Conservation (phyloP, 1,140 invertebrate species). For the Philotrypesis tridentata region DNA sequence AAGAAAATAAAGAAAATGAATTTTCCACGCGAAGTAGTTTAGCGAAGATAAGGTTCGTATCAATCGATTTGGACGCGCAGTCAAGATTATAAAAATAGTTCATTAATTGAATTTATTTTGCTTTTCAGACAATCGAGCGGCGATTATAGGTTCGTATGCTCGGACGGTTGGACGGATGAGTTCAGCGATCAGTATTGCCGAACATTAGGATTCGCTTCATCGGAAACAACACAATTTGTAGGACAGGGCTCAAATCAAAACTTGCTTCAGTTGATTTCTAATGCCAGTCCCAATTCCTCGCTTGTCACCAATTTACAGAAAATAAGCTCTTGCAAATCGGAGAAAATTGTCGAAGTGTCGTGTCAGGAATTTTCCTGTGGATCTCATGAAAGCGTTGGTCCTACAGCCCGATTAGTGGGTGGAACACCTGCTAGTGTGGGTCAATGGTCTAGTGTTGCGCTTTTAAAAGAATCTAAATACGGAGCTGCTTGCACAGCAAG, state of each 20-base stretch:
- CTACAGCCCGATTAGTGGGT: conserved; percentile 72
- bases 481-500: conserved; percentile 76
- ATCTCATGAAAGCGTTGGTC: conserved; percentile 65
- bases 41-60: conserved; percentile 65
- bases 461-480: conserved; percentile 74
- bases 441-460: conserved; percentile 76
- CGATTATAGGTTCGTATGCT: conserved; percentile 73
- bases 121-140: conserved; percentile 63
- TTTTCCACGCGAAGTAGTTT: conserved; percentile 51
- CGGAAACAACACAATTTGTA: conserved; percentile 66
- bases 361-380: conserved; percentile 78
- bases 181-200: conserved; percentile 75
- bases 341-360: conserved; percentile 72
- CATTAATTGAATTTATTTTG: conserved; percentile 10
- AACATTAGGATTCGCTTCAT: conserved; percentile 73
- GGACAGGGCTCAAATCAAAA: conserved; percentile 53
- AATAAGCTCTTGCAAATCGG: conserved; percentile 68
- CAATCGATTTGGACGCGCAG: not conserved
- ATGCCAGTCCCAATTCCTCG: conserved; percentile 57
- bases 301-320: conserved; percentile 71
- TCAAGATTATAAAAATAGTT: not conserved
- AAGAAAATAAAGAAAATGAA: conserved; percentile 52
- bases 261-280: conserved; percentile 68
- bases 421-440: conserved; percentile 71
- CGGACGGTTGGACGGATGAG: conserved; percentile 74